These are phyloP conservation scores for Osmerus mordax DNA, from an alignment of 2,113 vertebrate genomes.

Conservation along the genomic window DNA sequence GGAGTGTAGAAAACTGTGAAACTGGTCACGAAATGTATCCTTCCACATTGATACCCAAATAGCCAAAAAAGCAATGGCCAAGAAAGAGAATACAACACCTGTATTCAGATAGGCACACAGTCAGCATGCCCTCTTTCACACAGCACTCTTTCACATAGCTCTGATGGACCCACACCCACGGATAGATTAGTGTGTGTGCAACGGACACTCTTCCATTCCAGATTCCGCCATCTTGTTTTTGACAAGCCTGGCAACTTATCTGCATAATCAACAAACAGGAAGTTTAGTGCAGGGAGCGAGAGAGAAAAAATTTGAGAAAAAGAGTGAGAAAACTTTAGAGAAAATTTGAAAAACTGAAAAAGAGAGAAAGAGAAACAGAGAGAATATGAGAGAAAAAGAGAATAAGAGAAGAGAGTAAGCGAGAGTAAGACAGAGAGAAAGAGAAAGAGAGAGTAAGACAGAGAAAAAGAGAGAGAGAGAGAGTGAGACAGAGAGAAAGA, in stretches of 20 bases:
- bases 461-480: not conserved
- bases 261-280: constrained; percentile 39
- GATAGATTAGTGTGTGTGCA: not conserved
- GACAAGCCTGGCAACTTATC: constrained; percentile 35
- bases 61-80: too few species aligned
- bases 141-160: not conserved
- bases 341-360: constrained; percentile 11
- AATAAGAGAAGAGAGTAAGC: not conserved
- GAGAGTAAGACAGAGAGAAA: not conserved
- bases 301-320: constrained; percentile 10
- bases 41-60: too few species aligned
- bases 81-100: too few species aligned
- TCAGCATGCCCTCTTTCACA: not conserved
- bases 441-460: not conserved
- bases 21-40: not conserved
- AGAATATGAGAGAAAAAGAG: not conserved
- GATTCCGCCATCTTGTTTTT: constrained; percentile 26
- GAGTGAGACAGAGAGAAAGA: not conserved
- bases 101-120: not conserved
- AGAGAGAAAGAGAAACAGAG: constrained; percentile 9
- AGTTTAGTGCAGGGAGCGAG: not conserved
- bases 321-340: constrained; percentile 9
- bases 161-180: constrained; percentile 2
- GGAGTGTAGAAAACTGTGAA: not conserved
- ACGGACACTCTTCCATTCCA: not conserved